Evolutionary conservation across 2,888 invertebrate genomes (phyloP), one percentile per base, ranked within the genome.

Genomic region (Drosophila diplacantha): DNA sequence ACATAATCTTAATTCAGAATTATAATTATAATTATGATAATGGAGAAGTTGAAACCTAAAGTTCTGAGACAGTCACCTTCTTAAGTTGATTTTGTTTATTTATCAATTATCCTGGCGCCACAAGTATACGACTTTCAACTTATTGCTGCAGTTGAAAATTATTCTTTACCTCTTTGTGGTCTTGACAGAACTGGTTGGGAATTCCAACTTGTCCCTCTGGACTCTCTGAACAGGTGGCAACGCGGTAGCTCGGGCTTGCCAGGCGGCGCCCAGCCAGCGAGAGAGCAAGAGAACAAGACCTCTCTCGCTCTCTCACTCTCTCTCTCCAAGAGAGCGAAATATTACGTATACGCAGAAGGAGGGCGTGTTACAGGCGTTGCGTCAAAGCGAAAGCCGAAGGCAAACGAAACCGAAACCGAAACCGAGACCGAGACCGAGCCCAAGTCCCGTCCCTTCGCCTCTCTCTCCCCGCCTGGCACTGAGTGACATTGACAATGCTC

Each of bases 401-500:
- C 46, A 69, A 61, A 49, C 49, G 44, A 20, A 46, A 65, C 18
- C 64, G 59, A 64, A 72, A 59, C 41, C 51, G 34, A 61, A 55
- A 46, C 52, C 67, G 43, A 67, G 32, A 43, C 43, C 67, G 43
- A 59, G 51, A 22, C 22, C 67, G 43, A 59, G 51, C 5, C 22
- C 24, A 7, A 24, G 24, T 24, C 35, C 29, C 22, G 51, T 32
- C 35, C 38, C 26, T 37, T 14, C 26, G 20, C 12, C 35, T 34
- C 20, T 20, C 35, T 32, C 32, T 20, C 37, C 31, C 35, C 39
- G 46, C 14, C 46, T 24, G 14, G 5, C 32, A 34, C 31, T 18
- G 38, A 41, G 44, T 55, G 75, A 75, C 75, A 75, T 81, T 81
- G 75, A 73, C 76, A 73, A 47, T 66, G 61, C 66, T 69, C 29